A percentile compares a stretch with the other conserved stretches of the same genome.
phyloP scores from a whole-genome alignment of 2,888 invertebrate species.

The Phasia obesa region DNA sequence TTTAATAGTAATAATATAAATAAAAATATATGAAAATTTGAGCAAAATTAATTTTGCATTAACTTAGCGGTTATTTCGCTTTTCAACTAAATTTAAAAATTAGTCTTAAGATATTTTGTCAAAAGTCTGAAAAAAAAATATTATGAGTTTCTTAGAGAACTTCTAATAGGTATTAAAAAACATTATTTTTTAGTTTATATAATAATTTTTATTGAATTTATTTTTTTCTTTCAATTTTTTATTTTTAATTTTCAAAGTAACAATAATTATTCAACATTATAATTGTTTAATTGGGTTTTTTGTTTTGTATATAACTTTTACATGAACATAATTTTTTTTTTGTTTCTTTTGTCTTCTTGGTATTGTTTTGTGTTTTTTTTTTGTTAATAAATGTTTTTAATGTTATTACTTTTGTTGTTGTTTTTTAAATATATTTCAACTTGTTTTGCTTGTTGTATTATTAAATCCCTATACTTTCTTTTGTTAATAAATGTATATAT shows the following conservation, averaged over 20 bases:
- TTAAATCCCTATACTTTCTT: conserved; percentile 76
- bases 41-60: too few species aligned
- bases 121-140: too few species aligned
- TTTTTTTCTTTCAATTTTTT: conserved; percentile 73
- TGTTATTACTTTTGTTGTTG: conserved; percentile 58
- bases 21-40: too few species aligned
- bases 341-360: conserved; percentile 66
- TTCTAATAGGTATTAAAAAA: conserved; percentile 53
- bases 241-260: conserved; percentile 80
- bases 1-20: too few species aligned
- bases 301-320: conserved; percentile 71
- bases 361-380: conserved; percentile 52
- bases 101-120: too few species aligned
- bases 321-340: conserved; percentile 70
- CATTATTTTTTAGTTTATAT: conserved; percentile 75
- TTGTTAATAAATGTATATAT: conserved; percentile 71
- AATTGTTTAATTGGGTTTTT: conserved; percentile 71
- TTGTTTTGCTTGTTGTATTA: conserved; percentile 59
- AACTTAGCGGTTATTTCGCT: too few species aligned
- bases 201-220: conserved; percentile 71
- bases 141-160: too few species aligned
- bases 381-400: conserved; percentile 56
- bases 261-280: conserved; percentile 80
- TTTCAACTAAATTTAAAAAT: too few species aligned
- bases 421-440: conserved; percentile 61